Evolutionary conservation across 1,140 invertebrate genomes (phyloP), one percentile per base, ranked within the genome.

Genomic region (Laupala kohalensis): DNA sequence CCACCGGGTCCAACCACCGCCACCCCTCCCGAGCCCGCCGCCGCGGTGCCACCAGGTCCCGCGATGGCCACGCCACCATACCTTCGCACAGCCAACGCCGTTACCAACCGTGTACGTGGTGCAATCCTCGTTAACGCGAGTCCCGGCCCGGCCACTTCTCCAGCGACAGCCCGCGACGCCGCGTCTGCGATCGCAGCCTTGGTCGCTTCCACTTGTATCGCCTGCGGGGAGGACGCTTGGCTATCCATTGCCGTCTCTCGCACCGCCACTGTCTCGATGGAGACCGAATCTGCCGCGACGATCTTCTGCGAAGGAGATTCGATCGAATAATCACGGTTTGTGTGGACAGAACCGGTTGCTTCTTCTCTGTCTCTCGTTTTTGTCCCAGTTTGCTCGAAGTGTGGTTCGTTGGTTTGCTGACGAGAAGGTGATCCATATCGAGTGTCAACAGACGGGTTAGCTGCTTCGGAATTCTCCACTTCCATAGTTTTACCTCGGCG

Each of bases 1-100:
- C 89, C 89, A 12, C 87, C 88, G 6, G 89, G 88, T 5, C 89
- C 89, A 2, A 91, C 89, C 63, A 91, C 89, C 0, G 89, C 89
- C 1, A 88, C 89, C 6, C 89, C 89, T 3, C 89, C 89, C 73
- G 84, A 85, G 6, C 88, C 89, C 2, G 89, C 88, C 3, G 88
- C 90, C 0, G 89, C 89, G 62, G 90, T 86, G 66, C 89, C 89
- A 9, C 88, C 88, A 0, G 89, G 89, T 0, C 89, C 89, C 2
- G 89, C 89, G 27, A 91, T 90, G 0, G 89, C 89, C 0, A 90
- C 88, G 19, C 89, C 89, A 6, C 89, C 89, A 77, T 84, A 84
- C 67, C 86, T 81, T 0, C 37, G 37, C 9, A 90, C 88, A 77
- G 84, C 87, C 9, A 90, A 74, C 73, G 82, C 83, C 72, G 88